These are phyloP conservation scores for Drosophila kohkoa DNA, from an alignment of 1,140 invertebrate genomes.

Conservation along the genomic window DNA sequence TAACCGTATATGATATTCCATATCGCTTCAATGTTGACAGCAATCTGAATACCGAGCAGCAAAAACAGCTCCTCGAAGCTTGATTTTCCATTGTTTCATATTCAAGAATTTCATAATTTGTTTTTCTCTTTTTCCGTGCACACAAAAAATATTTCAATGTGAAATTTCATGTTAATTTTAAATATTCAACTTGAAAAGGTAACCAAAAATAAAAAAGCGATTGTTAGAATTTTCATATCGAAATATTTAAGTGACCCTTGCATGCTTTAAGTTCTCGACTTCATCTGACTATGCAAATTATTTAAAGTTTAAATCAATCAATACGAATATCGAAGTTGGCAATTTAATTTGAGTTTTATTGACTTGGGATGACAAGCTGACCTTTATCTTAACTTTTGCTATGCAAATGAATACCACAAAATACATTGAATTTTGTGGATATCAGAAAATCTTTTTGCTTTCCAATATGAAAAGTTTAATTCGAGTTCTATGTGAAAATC, in stretches of 20 bases:
- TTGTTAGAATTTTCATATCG: neutral
- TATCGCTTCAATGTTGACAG: slow-evolving; percentile 30
- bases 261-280: no score
- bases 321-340: neutral
- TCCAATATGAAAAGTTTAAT: neutral
- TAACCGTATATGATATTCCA: slow-evolving; percentile 13
- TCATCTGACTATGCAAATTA: neutral
- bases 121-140: slow-evolving; percentile 5
- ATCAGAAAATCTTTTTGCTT: neutral
- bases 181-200: slow-evolving; percentile 7
- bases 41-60: slow-evolving; percentile 2
- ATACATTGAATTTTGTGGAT: neutral
- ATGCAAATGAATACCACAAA: neutral
- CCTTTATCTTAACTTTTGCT: neutral
- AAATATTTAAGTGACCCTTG: neutral
- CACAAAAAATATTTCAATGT: slow-evolving; percentile 17
- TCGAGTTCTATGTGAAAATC: neutral
- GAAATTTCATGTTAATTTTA: slow-evolving; percentile 18
- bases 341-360: neutral
- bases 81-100: slow-evolving; percentile 12
- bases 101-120: slow-evolving; percentile 25
- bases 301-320: neutral
- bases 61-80: neutral
- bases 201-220: neutral
- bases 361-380: neutral